phyloP scores from a whole-genome alignment of 2,888 invertebrate genomes.

The Azorinus chamasolen region DNA sequence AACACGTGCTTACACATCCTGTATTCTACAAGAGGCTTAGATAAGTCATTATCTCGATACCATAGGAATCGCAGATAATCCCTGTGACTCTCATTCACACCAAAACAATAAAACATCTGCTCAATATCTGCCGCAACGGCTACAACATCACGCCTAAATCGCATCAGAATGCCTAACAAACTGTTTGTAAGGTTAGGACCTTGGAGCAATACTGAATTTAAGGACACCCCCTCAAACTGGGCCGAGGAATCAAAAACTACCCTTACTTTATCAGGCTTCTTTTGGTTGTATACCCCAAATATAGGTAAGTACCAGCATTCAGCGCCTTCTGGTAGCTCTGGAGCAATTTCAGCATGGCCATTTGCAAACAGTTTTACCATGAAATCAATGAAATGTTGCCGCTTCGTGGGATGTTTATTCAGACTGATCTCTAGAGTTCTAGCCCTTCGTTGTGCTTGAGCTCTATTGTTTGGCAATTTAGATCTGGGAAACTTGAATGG shows the following conservation, averaged over 20 bases:
- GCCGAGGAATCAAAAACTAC: conserved; percentile 57
- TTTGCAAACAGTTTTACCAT: conserved; percentile 35
- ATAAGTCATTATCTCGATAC: conserved; percentile 40
- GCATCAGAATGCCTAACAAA: conserved; percentile 44
- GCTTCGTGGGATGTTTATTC: conserved; percentile 34
- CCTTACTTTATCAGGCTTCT: conserved; percentile 44
- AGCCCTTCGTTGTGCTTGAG: conserved; percentile 28
- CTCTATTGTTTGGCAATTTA: conserved; percentile 40
- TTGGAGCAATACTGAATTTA: conserved; percentile 41
- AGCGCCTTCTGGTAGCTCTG: conserved; percentile 21
- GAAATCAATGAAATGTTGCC: conserved; percentile 44
- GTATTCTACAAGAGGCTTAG: conserved; percentile 38
- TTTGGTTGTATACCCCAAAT: conserved; percentile 57
- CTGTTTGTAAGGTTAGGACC: conserved; percentile 59
- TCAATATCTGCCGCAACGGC: conserved; percentile 56
- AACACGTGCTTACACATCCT: conserved; percentile 54
- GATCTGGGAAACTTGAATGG: conserved; percentile 30
- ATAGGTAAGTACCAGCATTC: conserved; percentile 64
- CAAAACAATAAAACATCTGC: conserved; percentile 59
- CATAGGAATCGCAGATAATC: conserved; percentile 56
- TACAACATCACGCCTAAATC: conserved; percentile 39
- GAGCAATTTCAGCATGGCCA: conserved; percentile 56
- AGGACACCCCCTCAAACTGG: conserved; percentile 36
- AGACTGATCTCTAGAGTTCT: conserved; percentile 22
- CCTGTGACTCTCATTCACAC: conserved; percentile 38